phyloP scores from a whole-genome alignment of 2,888 invertebrate genomes.

The Cheilosia variabilis region DNA sequence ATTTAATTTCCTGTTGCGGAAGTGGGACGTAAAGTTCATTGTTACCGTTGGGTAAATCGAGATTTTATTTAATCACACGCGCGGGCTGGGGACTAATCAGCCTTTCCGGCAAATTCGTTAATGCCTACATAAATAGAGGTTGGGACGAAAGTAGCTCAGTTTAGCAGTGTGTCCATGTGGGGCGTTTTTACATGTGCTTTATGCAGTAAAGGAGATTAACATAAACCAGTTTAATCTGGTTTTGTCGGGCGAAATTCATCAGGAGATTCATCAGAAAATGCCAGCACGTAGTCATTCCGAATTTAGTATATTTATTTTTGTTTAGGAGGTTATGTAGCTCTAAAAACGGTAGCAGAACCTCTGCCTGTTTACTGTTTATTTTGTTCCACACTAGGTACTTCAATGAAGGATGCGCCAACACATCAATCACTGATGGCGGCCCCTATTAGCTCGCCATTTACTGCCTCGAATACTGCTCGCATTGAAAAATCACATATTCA shows the following conservation, averaged over 20 bases:
- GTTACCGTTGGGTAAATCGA: slow-evolving; percentile 5
- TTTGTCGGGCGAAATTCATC: background rate
- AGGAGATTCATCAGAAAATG: too few relatives aligned
- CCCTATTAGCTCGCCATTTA: background rate
- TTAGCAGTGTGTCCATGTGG: background rate
- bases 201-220: slow-evolving; percentile 14
- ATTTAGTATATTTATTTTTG: too few relatives aligned
- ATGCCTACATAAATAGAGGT: background rate
- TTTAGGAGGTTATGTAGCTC: too few relatives aligned
- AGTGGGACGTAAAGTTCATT: slow-evolving; percentile 34
- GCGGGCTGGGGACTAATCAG: background rate
- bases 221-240: background rate
- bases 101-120: slow-evolving; percentile 15
- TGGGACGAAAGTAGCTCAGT: background rate
- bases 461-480: background rate
- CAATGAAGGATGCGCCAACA: background rate
- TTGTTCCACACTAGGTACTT: too few relatives aligned
- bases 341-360: too few relatives aligned
- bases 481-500: background rate
- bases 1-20: slow-evolving; percentile 55
- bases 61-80: background rate
- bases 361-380: too few relatives aligned
- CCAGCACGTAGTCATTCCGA: background rate
- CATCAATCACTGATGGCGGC: too few relatives aligned
- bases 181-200: slow-evolving; percentile 13